phyloP scores from a whole-genome alignment of 2,888 invertebrate species.

The Microplitis deprimator region DNA sequence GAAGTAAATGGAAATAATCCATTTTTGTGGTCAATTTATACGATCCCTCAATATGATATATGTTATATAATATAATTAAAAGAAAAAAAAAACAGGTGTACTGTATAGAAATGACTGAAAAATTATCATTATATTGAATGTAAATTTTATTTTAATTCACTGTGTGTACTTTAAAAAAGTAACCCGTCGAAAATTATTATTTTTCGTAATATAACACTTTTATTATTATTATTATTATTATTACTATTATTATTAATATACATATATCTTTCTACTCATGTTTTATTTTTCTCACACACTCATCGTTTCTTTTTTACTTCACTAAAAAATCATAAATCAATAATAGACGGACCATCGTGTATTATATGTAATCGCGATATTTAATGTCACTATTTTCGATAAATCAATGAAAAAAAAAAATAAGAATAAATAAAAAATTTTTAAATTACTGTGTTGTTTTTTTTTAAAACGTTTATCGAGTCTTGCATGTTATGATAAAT shows the following conservation, averaged over 20 bases:
- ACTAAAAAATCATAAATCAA: neutral
- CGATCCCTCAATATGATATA: conserved; percentile 19
- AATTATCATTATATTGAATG: conserved; percentile 35
- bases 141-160: conserved; percentile 36
- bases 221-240: neutral
- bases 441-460: conserved; percentile 14
- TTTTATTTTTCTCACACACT: neutral
- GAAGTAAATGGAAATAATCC: conserved; percentile 23
- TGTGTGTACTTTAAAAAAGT: conserved; percentile 13
- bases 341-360: conserved; percentile 10
- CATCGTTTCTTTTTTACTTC: neutral
- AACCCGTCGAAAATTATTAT: neutral
- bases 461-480: conserved; percentile 34
- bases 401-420: conserved; percentile 8
- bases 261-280: neutral
- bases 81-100: conserved; percentile 21
- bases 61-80: neutral
- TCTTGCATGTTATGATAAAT: conserved; percentile 41
- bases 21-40: conserved; percentile 27
- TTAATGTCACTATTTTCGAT: conserved; percentile 18
- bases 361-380: conserved; percentile 7
- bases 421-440: conserved; percentile 7
- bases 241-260: neutral
- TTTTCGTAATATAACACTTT: neutral
- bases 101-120: conserved; percentile 39